These are phyloP conservation scores for Sialia sialis DNA, from an alignment of 2,113 vertebrate genomes.

Conservation along the genomic window DNA sequence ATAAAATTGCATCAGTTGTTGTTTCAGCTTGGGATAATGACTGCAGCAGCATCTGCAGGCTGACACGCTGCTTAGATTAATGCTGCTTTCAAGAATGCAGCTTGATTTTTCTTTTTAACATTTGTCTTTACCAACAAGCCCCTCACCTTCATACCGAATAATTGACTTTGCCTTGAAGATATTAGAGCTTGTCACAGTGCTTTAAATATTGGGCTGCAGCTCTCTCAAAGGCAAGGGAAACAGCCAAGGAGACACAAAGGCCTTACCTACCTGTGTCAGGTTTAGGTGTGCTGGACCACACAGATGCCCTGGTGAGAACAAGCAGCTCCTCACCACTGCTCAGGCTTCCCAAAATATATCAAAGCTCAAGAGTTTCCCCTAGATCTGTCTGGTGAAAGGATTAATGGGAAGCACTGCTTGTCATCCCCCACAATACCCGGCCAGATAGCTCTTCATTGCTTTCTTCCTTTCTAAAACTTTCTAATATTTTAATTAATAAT, in stretches of 20 bases:
- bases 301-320: accelerated
- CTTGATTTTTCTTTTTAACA: constrained; percentile 38
- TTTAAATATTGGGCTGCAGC: not conserved
- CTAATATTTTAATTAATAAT: not conserved
- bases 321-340: not conserved
- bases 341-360: not conserved
- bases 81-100: not conserved
- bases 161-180: constrained; percentile 11
- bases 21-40: constrained; percentile 23
- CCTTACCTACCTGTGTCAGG: accelerated
- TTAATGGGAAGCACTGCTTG: not conserved
- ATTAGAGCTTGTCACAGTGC: not conserved
- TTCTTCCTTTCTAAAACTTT: not conserved
- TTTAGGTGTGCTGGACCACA: not conserved
- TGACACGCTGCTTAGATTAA: constrained; percentile 25
- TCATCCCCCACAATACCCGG: not conserved
- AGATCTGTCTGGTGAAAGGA: not conserved
- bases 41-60: not conserved
- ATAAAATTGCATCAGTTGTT: constrained; percentile 23
- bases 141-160: constrained; percentile 9
- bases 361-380: not conserved
- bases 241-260: accelerated
- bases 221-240: not conserved
- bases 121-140: constrained; percentile 34
- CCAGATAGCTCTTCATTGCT: not conserved